phyloP scores from a whole-genome alignment of 2,797 vertebrate genomes.

The Artibeus jamaicensis region DNA sequence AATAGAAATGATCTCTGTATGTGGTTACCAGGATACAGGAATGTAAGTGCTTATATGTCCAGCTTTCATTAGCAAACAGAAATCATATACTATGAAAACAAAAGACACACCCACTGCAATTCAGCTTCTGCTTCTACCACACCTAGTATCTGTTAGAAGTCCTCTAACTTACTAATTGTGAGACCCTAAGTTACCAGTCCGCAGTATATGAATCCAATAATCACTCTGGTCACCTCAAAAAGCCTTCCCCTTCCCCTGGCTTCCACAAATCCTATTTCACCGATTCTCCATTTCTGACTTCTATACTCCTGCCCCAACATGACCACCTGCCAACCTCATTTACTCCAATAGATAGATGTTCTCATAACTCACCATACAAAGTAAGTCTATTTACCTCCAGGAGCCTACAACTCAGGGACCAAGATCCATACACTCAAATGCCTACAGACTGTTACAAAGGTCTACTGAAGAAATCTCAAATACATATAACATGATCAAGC shows the following conservation, averaged over 20 bases:
- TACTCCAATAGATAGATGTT: not conserved
- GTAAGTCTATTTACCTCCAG: not conserved
- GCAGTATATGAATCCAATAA: not conserved
- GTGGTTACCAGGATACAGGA: not conserved
- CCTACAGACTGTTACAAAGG: not conserved
- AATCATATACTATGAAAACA: not conserved
- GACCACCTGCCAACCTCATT: not conserved
- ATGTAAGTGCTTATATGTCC: not conserved
- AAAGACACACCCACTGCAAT: not conserved
- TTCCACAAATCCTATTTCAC: not conserved
- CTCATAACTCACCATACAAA: not conserved
- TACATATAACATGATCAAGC: not conserved
- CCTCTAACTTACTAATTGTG: not conserved
- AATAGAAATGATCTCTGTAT: constrained; percentile 15
- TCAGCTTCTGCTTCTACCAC: constrained; percentile 5
- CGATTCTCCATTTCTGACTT: not conserved
- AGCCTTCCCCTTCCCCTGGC: not conserved
- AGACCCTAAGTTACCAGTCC: not conserved
- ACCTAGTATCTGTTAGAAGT: not conserved
- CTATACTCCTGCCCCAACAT: not conserved
- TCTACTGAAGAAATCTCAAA: constrained; percentile 18
- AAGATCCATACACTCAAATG: not conserved
- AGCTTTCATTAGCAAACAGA: constrained; percentile 41
- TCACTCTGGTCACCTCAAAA: constrained; percentile 7
- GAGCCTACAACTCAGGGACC: not conserved